Conservation (phyloP, 2,797 vertebrate genomes). For the Phoebastria nigripes region DNA sequence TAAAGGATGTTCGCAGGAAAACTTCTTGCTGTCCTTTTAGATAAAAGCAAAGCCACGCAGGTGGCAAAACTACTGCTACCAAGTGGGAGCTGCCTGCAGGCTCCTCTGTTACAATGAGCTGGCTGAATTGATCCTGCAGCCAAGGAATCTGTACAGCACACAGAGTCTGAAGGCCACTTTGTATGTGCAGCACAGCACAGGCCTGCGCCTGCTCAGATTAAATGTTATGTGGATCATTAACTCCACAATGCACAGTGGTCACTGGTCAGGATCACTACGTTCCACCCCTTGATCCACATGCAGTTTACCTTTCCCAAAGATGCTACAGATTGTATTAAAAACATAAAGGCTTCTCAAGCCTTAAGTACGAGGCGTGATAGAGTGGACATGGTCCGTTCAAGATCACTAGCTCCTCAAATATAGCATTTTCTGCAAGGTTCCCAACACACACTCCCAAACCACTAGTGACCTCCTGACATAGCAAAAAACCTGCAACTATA, state of each 20-base stretch:
- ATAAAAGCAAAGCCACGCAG: not conserved
- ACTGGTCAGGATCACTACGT: not conserved
- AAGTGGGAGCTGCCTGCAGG: not conserved
- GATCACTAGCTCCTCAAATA: not conserved
- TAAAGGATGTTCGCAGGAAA: not conserved
- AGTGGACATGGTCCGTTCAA: not conserved
- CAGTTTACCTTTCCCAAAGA: not conserved
- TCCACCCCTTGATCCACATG: not conserved
- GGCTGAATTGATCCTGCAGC: not conserved
- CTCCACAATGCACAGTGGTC: not conserved
- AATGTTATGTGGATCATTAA: not conserved
- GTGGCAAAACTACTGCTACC: not conserved
- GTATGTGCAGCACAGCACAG: not conserved
- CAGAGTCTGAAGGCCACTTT: not conserved
- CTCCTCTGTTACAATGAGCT: not conserved
- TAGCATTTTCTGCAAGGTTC: not conserved
- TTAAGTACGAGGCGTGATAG: rapidly evolving
- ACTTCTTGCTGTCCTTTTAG: not conserved
- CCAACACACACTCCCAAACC: not conserved
- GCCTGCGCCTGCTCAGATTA: not conserved
- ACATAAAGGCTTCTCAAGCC: not conserved
- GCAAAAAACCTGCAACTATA: not conserved
- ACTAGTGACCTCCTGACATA: not conserved
- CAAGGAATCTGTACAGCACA: not conserved
- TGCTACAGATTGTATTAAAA: not conserved